Conservation (phyloP, 2,797 vertebrate species). For the Sphenopsis melanotis region DNA sequence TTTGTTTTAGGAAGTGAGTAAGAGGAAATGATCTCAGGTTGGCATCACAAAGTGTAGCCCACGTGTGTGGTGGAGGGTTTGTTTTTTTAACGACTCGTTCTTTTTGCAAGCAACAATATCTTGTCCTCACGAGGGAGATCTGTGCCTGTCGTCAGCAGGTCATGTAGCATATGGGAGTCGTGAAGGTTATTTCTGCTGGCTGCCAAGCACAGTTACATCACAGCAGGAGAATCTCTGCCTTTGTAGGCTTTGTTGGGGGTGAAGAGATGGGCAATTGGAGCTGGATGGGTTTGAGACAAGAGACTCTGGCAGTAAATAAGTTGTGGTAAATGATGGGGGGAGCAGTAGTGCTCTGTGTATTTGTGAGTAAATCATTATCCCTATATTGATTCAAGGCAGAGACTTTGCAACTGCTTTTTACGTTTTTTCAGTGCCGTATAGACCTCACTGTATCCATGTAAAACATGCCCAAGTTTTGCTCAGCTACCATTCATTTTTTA, state of each 20-base stretch:
- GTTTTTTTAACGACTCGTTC: background rate
- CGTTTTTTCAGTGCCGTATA: background rate
- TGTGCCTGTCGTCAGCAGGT: background rate
- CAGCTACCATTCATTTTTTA: background rate
- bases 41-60: background rate
- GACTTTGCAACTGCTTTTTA: background rate
- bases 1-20: constrained; percentile 68
- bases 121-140: background rate
- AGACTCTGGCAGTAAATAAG: background rate
- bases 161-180: background rate
- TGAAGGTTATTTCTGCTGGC: background rate
- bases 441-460: rapidly evolving
- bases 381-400: background rate
- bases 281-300: background rate
- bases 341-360: background rate
- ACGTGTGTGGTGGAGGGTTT: background rate
- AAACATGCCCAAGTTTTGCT: background rate
- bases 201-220: background rate
- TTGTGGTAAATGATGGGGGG: background rate
- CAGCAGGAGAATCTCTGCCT: background rate
- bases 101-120: background rate
- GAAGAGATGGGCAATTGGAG: background rate
- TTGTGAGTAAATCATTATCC: constrained; percentile 14
- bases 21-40: constrained; percentile 71
- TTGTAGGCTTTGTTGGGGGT: background rate